Percentiles rank a stretch among this genome's conserved stretches.
Conservation (phyloP, 1,140 invertebrate genomes). For the Lamellibrachia luymesi region DNA sequence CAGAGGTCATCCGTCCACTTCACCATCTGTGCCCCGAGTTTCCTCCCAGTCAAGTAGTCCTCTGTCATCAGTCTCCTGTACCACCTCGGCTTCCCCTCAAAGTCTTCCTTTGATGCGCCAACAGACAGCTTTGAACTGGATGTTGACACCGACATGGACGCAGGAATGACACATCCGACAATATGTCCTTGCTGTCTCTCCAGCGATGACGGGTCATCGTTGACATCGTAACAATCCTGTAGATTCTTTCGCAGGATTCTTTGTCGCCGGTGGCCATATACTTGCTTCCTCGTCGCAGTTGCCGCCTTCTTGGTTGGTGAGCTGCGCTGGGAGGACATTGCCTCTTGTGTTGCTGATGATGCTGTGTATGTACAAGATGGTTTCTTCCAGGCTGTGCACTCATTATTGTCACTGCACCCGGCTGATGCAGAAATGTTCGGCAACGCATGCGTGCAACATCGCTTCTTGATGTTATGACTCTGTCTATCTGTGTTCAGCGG, state of each 20-base stretch:
- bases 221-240: neutral
- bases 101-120: neutral
- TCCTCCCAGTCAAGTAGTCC: constrained; percentile 3
- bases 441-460: neutral
- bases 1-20: neutral
- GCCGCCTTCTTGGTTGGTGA: neutral
- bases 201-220: neutral
- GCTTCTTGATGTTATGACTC: neutral
- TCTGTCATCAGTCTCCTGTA: neutral
- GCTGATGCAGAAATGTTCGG: neutral
- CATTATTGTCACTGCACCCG: neutral
- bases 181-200: neutral
- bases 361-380: neutral
- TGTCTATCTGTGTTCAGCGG: neutral
- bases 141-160: neutral
- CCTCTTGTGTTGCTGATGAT: neutral
- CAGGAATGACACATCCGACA: neutral
- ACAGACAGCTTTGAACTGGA: neutral
- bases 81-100: neutral
- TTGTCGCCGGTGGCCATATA: neutral
- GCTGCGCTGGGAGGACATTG: neutral
- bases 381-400: neutral
- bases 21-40: neutral
- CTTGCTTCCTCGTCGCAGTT: neutral
- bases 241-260: neutral